Percentiles rank a stretch among this genome's conserved stretches.
These are phyloP conservation scores for Tachysurus vachellii DNA, from an alignment of 2,113 vertebrate genomes.

Conservation along the genomic window DNA sequence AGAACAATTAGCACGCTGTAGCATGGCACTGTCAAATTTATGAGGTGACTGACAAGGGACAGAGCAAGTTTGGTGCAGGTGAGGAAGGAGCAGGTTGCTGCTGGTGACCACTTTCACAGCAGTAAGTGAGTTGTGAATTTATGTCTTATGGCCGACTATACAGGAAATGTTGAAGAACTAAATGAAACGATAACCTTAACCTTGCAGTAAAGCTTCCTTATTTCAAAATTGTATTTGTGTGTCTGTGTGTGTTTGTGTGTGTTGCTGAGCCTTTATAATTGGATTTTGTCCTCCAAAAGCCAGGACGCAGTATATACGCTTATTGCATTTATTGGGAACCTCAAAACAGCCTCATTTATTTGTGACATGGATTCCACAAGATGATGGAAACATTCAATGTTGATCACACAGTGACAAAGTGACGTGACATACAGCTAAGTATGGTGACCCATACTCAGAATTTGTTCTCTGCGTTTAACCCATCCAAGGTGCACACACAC, in stretches of 20 bases:
- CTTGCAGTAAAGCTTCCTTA: neutral
- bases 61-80: constrained; percentile 67
- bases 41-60: constrained; percentile 73
- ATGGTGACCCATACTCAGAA: too few relatives aligned
- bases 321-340: too few relatives aligned
- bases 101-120: constrained; percentile 62
- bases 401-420: too few relatives aligned
- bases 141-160: constrained; percentile 53
- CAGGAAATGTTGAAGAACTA: constrained; percentile 1
- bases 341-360: neutral
- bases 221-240: neutral
- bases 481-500: too few relatives aligned
- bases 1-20: constrained; percentile 32
- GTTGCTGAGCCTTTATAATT: neutral
- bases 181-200: neutral
- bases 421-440: too few relatives aligned
- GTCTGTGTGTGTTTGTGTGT: neutral
- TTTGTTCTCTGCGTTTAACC: too few relatives aligned
- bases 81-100: constrained; percentile 69
- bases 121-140: constrained; percentile 61
- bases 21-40: constrained; percentile 31
- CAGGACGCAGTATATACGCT: too few relatives aligned
- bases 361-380: neutral
- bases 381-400: neutral
- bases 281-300: neutral